Percentiles rank a stretch among this genome's conserved stretches.
Conservation (phyloP, 2,888 invertebrate species). For the Colletes collaris region DNA sequence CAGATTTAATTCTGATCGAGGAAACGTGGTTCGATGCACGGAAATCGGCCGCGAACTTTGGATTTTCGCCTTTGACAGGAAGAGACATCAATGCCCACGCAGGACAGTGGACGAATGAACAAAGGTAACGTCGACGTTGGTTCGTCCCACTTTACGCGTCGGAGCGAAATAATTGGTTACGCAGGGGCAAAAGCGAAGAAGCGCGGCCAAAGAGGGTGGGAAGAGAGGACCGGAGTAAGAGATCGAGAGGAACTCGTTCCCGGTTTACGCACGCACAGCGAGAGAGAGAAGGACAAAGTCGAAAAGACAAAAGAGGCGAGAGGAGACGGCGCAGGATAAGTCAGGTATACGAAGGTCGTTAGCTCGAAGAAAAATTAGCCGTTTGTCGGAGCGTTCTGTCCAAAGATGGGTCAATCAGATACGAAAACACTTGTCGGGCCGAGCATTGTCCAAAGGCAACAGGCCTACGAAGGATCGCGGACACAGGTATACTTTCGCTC, state of each 20-base stretch:
- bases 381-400: conserved; percentile 70
- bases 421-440: conserved; percentile 78
- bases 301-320: conserved; percentile 47
- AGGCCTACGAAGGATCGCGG: conserved; percentile 73
- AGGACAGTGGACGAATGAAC: background rate
- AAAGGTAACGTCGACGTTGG: background rate
- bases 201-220: background rate
- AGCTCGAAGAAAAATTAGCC: conserved; percentile 78
- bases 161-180: background rate
- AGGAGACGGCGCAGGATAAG: conserved; percentile 26
- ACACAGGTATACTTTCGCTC: conserved; percentile 77
- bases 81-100: no score
- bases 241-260: background rate
- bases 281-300: conserved; percentile 21
- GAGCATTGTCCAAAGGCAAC: conserved; percentile 76
- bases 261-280: background rate
- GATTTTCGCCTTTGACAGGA: no score
- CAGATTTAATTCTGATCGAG: no score
- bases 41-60: no score
- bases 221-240: background rate
- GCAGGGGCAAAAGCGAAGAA: background rate
- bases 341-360: conserved; percentile 77
- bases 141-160: background rate
- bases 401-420: conserved; percentile 81
- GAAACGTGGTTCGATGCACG: no score